Base-by-base conservation (phyloP, 2,113 vertebrate species). In the Galemys pyrenaicus region DNA sequence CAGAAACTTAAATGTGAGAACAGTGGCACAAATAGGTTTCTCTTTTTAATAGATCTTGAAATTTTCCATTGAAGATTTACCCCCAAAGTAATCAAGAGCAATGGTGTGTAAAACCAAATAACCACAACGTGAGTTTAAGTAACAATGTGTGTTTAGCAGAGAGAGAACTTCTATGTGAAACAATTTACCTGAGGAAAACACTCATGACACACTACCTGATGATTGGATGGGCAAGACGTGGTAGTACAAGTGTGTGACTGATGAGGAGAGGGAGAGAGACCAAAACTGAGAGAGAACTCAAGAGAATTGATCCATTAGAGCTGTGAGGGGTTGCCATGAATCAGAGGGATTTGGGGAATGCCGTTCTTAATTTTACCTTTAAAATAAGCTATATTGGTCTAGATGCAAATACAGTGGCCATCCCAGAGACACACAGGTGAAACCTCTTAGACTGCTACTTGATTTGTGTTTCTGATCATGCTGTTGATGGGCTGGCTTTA, bases 381-480 rank as follows among this genome's bases (percentile, higher is more conserved):
- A 85, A 81, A 79, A 62, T 49, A 71, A 35, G 60, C 1, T 3
- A 11, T 51, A 17, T 20, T 73, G 37, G 35, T 78, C 89, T 17
- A 19, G 67, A 81, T 58, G 19, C 26, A 85, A 80, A 77, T 41
- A 73, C 26, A 26, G 35, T 22, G 15, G 60, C 16, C 78, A 46
- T 64, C 87, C 51, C 71, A 87, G 28, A 28, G 24, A 87, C 37
- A 51, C 30, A 3, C 46, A 71, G 28, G 32, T 75, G 46, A 35
- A 93, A 37, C 10, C 2, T 17, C 60, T 94, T 46, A 37, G 1
- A 11, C 91, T 77, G 58, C 56, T 68, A 20, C 49, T 97, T 97
- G 86, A 93, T 79, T 96, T 97, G 77, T 95, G 37, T 79, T 91
- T 91, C 73, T 65, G 16, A 84, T 96, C 95, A 94, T 96, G 93